Evolutionary conservation across 2,113 vertebrate genomes (phyloP).

Genomic region (Epinephelus cyanopodus): DNA sequence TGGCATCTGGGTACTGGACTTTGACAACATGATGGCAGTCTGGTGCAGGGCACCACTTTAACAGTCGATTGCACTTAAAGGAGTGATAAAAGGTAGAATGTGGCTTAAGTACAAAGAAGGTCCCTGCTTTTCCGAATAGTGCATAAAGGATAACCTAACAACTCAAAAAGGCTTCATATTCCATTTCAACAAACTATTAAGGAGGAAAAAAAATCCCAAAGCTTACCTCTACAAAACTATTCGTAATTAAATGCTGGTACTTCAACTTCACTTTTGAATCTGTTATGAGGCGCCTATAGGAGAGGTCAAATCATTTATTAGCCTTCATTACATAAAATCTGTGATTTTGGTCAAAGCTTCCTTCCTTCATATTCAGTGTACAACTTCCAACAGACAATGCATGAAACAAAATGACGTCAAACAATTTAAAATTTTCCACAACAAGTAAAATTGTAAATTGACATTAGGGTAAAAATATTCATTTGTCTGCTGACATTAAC

Average conservation of each 20-base stretch:
- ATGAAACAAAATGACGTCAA: not conserved
- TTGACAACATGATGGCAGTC: constrained; percentile 99
- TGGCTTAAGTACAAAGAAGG: not conserved
- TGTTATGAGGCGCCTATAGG: constrained; percentile 96
- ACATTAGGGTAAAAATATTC: not conserved
- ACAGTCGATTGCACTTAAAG: constrained; percentile 98
- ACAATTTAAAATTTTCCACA: not conserved
- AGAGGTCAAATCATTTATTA: constrained; percentile 57
- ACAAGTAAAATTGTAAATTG: not conserved
- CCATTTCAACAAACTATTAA: not conserved
- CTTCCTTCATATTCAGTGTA: not conserved
- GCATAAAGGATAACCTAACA: not conserved
- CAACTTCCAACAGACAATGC: not conserved
- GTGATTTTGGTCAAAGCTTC: not conserved
- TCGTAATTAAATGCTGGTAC: constrained; percentile 99
- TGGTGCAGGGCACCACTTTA: constrained; percentile 99
- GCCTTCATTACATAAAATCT: constrained; percentile 25
- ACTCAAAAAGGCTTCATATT: constrained; percentile 10
- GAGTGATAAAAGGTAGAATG: constrained; percentile 21
- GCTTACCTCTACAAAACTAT: constrained; percentile 99
- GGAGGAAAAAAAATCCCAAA: constrained; percentile 9
- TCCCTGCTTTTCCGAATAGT: not conserved
- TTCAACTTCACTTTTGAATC: constrained; percentile 99
- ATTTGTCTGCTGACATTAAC: not conserved
- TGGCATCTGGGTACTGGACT: constrained; percentile 99